Percentiles rank a stretch among this genome's conserved stretches.
Conservation (phyloP, 2,113 vertebrate genomes). For the Corythornis madagascariensis region DNA sequence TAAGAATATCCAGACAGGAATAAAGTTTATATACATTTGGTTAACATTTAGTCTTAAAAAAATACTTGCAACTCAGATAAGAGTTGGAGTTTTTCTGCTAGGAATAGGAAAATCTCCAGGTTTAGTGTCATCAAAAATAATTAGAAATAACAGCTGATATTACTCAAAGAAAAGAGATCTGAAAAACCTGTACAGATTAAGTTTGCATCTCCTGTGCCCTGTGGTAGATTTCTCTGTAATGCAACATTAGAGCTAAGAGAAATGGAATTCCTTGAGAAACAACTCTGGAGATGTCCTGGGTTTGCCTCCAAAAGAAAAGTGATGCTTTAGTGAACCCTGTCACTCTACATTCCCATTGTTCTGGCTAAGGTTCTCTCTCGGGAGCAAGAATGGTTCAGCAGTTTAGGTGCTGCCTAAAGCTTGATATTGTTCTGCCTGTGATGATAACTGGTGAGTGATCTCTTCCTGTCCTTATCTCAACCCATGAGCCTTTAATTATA, state of each 20-base stretch:
- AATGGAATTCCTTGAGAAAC: not conserved
- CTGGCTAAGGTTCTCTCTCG: not conserved
- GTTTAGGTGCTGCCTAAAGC: not conserved
- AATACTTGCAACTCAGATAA: not conserved
- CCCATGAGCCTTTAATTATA: not conserved
- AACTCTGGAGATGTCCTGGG: not conserved
- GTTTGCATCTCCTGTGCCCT: not conserved
- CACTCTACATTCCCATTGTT: not conserved
- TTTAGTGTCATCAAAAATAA: slow-evolving; percentile 26
- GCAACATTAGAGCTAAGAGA: not conserved
- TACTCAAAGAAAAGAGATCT: not conserved
- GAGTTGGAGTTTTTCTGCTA: not conserved
- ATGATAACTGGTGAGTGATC: not conserved
- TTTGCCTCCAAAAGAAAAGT: not conserved
- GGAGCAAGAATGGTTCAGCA: not conserved
- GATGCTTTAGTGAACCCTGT: not conserved
- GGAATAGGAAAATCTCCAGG: not conserved
- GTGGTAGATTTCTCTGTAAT: not conserved
- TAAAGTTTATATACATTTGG: not conserved
- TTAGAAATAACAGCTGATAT: slow-evolving; percentile 34
- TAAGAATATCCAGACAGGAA: not conserved
- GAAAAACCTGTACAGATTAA: slow-evolving; percentile 34
- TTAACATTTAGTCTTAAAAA: not conserved
- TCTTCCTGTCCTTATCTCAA: not conserved
- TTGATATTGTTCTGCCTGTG: not conserved